Conservation (phyloP, 2,888 invertebrate genomes). For the Drosophila kambysellisi region DNA sequence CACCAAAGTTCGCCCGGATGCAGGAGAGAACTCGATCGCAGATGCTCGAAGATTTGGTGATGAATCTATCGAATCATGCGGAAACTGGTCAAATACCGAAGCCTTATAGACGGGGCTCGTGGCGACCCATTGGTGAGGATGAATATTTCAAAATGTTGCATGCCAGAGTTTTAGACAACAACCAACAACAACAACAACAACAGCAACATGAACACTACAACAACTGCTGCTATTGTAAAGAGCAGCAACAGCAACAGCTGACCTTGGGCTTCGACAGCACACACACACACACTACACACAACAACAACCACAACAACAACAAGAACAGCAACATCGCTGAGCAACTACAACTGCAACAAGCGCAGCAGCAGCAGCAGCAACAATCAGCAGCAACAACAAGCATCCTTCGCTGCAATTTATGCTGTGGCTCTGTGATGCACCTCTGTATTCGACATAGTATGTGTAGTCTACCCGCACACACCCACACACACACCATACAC, state of each 20-base stretch:
- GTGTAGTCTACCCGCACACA: constrained; percentile 68
- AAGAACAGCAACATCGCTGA: constrained; percentile 22
- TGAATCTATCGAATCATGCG: constrained; percentile 96
- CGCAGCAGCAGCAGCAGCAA: constrained; percentile 38
- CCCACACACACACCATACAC: constrained; percentile 15
- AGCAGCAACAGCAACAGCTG: constrained; percentile 15
- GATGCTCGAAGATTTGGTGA: constrained; percentile 97
- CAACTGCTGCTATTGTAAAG: constrained; percentile 61
- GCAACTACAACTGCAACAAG: constrained; percentile 41
- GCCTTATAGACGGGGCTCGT: constrained; percentile 95
- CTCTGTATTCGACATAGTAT: constrained; percentile 85
- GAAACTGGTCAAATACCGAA: constrained; percentile 98
- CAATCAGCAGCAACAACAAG: constrained; percentile 46
- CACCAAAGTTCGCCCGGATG: constrained; percentile 97
- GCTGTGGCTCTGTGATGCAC: constrained; percentile 84
- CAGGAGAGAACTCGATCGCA: constrained; percentile 96
- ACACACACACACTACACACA: constrained; percentile 42
- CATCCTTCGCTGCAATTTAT: constrained; percentile 66
- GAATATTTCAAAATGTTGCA: constrained; percentile 84
- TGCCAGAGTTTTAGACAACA: constrained; percentile 82
- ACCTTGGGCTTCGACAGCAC: constrained; percentile 31
- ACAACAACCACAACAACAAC: constrained; percentile 41
- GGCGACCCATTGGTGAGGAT: constrained; percentile 93
- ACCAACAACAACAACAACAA: constrained; percentile 43
- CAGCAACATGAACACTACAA: constrained; percentile 39